Percentiles rank a stretch among this genome's conserved stretches.
Evolutionary conservation across 2,888 invertebrate species (phyloP).

Genomic region (Koerneria pararmatus): DNA sequence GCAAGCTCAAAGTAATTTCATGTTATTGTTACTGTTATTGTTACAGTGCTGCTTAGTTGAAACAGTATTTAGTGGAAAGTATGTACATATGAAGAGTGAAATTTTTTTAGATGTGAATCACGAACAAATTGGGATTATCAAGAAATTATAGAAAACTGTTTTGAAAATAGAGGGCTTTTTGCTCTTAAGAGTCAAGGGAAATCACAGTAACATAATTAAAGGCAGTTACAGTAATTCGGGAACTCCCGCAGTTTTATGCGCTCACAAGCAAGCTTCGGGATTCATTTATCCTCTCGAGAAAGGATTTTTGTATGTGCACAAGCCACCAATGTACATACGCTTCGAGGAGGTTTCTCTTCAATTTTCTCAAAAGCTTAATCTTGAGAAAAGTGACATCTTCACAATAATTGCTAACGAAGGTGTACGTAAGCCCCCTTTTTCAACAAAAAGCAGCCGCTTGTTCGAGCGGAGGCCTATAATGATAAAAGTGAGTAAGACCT

Average conservation of each 20-base stretch:
- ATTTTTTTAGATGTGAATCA: too few relatives aligned
- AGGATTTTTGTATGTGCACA: constrained; percentile 93
- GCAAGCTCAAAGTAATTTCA: too few relatives aligned
- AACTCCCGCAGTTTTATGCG: constrained; percentile 86
- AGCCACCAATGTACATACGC: constrained; percentile 93
- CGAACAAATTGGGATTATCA: too few relatives aligned
- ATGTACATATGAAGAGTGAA: too few relatives aligned
- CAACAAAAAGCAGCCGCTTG: too few relatives aligned
- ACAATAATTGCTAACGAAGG: not conserved
- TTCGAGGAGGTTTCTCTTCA: constrained; percentile 75
- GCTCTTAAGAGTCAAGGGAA: too few relatives aligned
- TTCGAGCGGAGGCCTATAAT: too few relatives aligned
- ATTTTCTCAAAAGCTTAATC: constrained; percentile 53
- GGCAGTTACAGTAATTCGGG: constrained; percentile 62
- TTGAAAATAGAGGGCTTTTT: too few relatives aligned
- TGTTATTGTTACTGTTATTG: too few relatives aligned
- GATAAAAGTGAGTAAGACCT: not conserved
- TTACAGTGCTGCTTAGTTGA: not conserved
- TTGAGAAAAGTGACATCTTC: not conserved
- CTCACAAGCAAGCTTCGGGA: constrained; percentile 94
- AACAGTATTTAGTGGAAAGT: not conserved
- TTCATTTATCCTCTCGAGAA: constrained; percentile 93
- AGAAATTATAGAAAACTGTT: too few relatives aligned
- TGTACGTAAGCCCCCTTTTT: too few relatives aligned
- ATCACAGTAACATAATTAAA: too few relatives aligned